Conservation (phyloP, 2,888 invertebrate genomes). For the Hyalella azteca region DNA sequence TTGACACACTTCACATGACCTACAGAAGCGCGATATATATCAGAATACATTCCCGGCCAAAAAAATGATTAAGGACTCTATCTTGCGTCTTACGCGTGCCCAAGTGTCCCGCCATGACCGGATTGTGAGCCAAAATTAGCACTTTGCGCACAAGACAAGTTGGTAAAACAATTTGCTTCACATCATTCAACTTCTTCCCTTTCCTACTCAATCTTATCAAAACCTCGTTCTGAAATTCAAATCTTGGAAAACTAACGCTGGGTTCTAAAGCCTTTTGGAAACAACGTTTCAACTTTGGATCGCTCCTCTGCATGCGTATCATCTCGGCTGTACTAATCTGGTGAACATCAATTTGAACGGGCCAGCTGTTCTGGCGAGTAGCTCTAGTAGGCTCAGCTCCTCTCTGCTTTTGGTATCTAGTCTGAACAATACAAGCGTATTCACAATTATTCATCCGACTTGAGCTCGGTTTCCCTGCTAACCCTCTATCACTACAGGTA, state of each 20-base stretch:
- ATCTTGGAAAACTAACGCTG: not conserved
- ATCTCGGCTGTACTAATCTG: not conserved
- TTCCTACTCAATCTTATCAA: not conserved
- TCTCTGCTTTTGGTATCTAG: not conserved
- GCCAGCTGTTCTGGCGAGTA: not conserved
- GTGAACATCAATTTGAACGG: not conserved
- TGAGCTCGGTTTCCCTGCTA: too few species aligned
- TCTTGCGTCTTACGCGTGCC: not conserved
- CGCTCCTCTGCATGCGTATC: not conserved
- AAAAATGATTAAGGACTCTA: not conserved
- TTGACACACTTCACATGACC: constrained; percentile 41
- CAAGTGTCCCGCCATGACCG: not conserved
- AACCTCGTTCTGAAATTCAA: not conserved
- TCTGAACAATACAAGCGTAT: not conserved
- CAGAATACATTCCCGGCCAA: not conserved
- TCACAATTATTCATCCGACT: too few species aligned
- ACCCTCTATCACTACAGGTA: too few species aligned
- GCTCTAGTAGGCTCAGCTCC: not conserved
- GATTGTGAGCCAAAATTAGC: not conserved
- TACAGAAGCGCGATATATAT: not conserved
- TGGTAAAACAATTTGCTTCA: not conserved
- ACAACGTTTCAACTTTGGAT: not conserved
- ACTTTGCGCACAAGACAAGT: not conserved
- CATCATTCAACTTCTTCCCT: not conserved
- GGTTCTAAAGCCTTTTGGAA: not conserved